phyloP scores from a whole-genome alignment of 2,113 vertebrate species.

The Lontra canadensis region DNA sequence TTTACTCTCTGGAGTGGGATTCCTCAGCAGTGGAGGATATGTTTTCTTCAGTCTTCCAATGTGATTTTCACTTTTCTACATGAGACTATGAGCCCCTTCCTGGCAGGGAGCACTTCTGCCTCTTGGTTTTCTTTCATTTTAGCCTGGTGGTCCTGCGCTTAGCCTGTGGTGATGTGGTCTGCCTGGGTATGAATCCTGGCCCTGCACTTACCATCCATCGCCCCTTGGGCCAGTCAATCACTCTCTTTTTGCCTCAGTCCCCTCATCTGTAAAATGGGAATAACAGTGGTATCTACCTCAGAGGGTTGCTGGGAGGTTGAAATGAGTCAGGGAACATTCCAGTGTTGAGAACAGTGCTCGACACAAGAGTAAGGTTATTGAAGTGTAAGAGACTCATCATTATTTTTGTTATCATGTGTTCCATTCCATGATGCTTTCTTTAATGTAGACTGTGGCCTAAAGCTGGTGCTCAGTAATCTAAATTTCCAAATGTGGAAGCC shows the following conservation, averaged over 20 bases:
- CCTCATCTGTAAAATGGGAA: not conserved
- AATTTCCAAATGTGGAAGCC: not conserved
- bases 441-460: not conserved
- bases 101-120: not conserved
- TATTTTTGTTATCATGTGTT: not conserved
- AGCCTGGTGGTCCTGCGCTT: rapidly evolving
- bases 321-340: not conserved
- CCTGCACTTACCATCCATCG: not conserved
- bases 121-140: not conserved
- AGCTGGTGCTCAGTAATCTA: not conserved
- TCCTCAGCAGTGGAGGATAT: not conserved
- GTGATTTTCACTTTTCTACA: not conserved
- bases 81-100: not conserved
- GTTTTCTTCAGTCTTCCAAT: not conserved
- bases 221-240: not conserved
- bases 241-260: not conserved
- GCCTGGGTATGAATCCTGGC: not conserved
- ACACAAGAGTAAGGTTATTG: rapidly evolving
- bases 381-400: not conserved
- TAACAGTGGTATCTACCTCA: not conserved
- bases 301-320: not conserved
- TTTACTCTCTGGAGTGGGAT: not conserved
- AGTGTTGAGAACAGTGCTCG: not conserved
- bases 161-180: not conserved
- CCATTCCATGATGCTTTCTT: not conserved